Percentiles rank a stretch among this genome's conserved stretches.
Evolutionary conservation across 2,888 invertebrate species (phyloP).

Genomic region (Phortica okadai): DNA sequence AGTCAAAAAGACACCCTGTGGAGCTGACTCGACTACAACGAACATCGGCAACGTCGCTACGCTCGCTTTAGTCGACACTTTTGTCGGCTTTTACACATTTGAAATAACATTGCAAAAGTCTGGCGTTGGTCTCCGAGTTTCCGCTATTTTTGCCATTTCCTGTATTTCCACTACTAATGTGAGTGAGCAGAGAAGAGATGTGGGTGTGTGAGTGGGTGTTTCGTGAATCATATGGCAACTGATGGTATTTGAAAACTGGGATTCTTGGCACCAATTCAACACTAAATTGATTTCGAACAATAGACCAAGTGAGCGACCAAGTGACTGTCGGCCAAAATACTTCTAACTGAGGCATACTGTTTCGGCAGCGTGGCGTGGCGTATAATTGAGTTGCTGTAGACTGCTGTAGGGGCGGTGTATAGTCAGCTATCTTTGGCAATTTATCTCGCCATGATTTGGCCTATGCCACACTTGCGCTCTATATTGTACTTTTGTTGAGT

Average conservation of each 20-base stretch:
- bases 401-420: no score
- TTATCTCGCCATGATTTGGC: constrained; percentile 62
- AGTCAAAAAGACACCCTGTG: no score
- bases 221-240: constrained; percentile 39
- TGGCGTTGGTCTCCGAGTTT: constrained; percentile 47
- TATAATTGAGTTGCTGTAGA: no score
- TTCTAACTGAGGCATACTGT: constrained; percentile 6
- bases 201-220: constrained; percentile 26
- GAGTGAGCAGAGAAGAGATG: background rate
- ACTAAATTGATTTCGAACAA: constrained; percentile 75
- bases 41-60: background rate
- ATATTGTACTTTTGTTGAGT: constrained; percentile 39
- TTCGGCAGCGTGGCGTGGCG: no score
- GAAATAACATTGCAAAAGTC: constrained; percentile 50
- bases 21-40: background rate
- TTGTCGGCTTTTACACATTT: constrained; percentile 40
- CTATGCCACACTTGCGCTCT: constrained; percentile 35
- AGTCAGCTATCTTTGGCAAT: constrained; percentile 64
- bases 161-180: constrained; percentile 15
- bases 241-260: constrained; percentile 67
- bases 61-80: constrained; percentile 15
- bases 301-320: constrained; percentile 46
- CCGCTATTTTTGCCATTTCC: constrained; percentile 46
- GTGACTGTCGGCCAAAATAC: background rate
- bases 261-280: constrained; percentile 75